These are phyloP conservation scores for Brachionichthys hirsutus DNA, from an alignment of 2,113 vertebrate genomes.

Conservation along the genomic window DNA sequence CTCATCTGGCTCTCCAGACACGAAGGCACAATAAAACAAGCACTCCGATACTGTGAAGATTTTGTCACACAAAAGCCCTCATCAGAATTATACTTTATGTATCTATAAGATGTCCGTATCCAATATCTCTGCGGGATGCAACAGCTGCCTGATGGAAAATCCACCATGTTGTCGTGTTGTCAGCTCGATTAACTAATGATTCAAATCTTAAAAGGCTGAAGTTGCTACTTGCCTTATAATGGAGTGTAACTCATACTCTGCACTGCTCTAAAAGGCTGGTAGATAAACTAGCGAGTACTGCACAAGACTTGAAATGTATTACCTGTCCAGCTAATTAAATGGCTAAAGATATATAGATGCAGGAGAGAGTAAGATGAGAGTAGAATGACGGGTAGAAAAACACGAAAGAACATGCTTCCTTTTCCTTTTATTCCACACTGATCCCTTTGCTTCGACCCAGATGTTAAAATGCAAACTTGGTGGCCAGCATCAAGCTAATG, in stretches of 20 bases:
- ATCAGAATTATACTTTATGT: not conserved
- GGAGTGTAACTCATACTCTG: constrained; percentile 34
- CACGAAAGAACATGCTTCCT: constrained; percentile 19
- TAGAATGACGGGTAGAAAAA: constrained; percentile 49
- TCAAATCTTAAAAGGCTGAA: constrained; percentile 48
- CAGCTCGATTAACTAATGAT: constrained; percentile 58
- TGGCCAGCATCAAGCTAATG: not conserved
- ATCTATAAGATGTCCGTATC: not conserved
- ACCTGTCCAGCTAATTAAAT: constrained; percentile 77
- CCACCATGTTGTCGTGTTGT: constrained; percentile 24
- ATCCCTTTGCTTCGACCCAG: constrained; percentile 11
- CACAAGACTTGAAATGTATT: constrained; percentile 67
- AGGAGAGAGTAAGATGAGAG: constrained; percentile 47
- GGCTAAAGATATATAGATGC: constrained; percentile 68
- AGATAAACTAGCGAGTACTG: constrained; percentile 50
- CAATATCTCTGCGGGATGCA: constrained; percentile 4
- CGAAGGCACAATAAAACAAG: not conserved
- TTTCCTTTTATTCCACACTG: not conserved
- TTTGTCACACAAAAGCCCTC: constrained; percentile 9
- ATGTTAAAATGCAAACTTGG: constrained; percentile 38
- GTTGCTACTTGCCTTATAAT: constrained; percentile 58
- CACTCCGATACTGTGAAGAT: not conserved
- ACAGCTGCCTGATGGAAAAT: constrained; percentile 11
- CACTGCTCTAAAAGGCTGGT: constrained; percentile 45
- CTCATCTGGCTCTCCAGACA: constrained; percentile 39